These are phyloP conservation scores for Drosophila conformis DNA, from an alignment of 2,888 invertebrate genomes.

Conservation along the genomic window DNA sequence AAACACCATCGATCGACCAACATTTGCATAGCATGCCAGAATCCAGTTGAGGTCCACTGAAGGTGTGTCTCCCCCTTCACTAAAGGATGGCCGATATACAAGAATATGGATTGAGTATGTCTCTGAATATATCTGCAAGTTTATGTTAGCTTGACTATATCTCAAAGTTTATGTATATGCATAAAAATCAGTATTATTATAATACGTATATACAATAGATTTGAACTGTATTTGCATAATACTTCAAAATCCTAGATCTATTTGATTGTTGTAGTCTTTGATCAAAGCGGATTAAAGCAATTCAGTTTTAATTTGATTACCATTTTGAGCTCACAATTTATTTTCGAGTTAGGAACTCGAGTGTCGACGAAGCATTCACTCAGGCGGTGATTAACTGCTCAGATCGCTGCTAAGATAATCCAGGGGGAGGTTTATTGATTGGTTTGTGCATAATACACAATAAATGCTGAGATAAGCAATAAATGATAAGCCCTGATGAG, in stretches of 20 bases:
- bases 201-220: no score
- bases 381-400: neutral
- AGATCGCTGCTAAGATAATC: slow-evolving; percentile 1
- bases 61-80: neutral
- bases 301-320: neutral
- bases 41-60: neutral
- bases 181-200: no score
- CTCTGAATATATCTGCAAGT: no score
- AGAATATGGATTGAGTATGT: neutral
- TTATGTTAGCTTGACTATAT: neutral
- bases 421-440: neutral
- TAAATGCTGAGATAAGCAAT: slow-evolving; percentile 19
- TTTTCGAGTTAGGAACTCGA: neutral
- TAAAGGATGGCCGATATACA: neutral
- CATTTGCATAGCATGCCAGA: neutral
- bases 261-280: neutral
- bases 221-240: neutral
- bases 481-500: slow-evolving; percentile 26
- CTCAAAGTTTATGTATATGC: neutral
- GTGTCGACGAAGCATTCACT: neutral
- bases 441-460: neutral
- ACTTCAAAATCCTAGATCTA: neutral
- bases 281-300: neutral
- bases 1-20: neutral
- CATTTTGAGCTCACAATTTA: no score